These are phyloP conservation scores for Uromys caudimaculatus DNA, from an alignment of 2,797 vertebrate species.

Conservation along the genomic window DNA sequence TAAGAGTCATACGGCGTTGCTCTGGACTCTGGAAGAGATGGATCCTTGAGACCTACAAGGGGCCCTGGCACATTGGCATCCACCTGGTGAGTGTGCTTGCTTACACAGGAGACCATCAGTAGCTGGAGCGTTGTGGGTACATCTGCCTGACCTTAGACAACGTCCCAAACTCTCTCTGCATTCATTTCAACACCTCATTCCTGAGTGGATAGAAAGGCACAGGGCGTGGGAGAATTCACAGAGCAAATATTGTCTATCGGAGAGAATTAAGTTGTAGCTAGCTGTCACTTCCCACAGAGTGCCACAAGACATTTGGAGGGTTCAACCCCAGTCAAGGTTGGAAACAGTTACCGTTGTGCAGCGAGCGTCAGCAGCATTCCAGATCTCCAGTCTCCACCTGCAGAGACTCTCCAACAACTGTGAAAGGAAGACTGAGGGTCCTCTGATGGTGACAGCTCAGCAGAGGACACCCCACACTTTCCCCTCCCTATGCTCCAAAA, in stretches of 20 bases:
- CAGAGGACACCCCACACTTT: neutral
- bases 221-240: neutral
- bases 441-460: neutral
- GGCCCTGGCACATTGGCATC: neutral
- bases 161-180: neutral
- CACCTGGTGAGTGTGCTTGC: neutral
- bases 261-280: neutral
- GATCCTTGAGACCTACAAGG: neutral
- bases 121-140: neutral
- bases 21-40: neutral
- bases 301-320: neutral
- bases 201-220: neutral
- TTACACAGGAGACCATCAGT: neutral
- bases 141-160: neutral
- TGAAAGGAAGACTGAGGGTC: neutral
- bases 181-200: neutral
- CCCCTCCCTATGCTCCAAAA: neutral
- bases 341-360: neutral
- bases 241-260: neutral
- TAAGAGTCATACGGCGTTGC: neutral
- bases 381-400: neutral
- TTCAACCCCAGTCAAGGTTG: neutral
- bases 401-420: neutral
- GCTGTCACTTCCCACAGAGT: neutral
- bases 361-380: neutral